Conservation (phyloP, 1,140 invertebrate genomes). For the Drosophila neocordata region DNA sequence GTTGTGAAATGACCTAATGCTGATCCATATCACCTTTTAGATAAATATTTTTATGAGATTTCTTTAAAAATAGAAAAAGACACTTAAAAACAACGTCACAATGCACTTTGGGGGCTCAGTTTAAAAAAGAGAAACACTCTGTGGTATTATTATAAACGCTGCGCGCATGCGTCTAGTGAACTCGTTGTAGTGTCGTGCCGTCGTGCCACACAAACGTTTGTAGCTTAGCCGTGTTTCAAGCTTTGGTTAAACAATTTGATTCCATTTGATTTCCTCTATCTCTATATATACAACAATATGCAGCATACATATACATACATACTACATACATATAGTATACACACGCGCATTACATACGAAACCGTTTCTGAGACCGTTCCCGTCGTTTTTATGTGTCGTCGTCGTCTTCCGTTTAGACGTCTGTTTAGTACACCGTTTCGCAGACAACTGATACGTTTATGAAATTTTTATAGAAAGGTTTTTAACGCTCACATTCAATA, state of each 20-base stretch:
- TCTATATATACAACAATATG: background rate
- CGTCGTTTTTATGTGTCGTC: constrained; percentile 1
- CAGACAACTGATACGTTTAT: constrained; percentile 81
- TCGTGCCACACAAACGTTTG: constrained; percentile 47
- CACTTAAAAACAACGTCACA: constrained; percentile 4
- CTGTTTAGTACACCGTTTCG: constrained; percentile 78
- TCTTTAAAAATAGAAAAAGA: background rate
- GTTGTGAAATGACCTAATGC: background rate
- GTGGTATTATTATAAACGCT: constrained; percentile 47
- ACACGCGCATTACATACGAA: constrained; percentile 18
- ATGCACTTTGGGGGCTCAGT: constrained; percentile 28
- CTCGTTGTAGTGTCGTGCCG: background rate
- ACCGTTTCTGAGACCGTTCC: constrained; percentile 19
- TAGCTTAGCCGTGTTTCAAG: constrained; percentile 6
- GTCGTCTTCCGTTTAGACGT: constrained; percentile 69
- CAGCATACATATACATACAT: background rate
- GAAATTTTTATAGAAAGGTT: constrained; percentile 81
- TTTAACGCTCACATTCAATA: constrained; percentile 48
- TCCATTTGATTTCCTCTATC: constrained; percentile 39
- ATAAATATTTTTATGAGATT: background rate
- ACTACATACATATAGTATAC: constrained; percentile 1
- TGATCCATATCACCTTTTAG: constrained; percentile 22
- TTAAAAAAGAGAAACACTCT: constrained; percentile 66
- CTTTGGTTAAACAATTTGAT: constrained; percentile 15
- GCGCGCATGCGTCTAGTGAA: constrained; percentile 44